Evolutionary conservation across 1,140 invertebrate species (phyloP).

Genomic region (Meloidogyne floridensis): DNA sequence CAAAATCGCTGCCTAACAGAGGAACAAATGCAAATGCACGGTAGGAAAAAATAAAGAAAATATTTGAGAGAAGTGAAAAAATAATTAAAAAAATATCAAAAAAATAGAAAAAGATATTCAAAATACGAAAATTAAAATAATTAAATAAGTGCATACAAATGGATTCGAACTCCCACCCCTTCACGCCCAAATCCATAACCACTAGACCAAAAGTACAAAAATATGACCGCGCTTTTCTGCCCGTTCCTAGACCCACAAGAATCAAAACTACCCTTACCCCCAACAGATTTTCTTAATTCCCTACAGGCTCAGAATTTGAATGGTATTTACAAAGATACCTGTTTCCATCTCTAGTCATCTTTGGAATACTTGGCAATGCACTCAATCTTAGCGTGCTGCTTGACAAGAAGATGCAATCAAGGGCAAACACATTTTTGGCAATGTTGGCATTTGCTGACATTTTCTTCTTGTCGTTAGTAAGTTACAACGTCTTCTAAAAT

Average conservation of each 20-base stretch:
- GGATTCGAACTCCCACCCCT: too few species aligned
- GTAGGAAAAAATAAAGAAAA: neutral
- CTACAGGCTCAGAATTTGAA: constrained; percentile 53
- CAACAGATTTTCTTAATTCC: neutral
- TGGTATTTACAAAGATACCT: constrained; percentile 62
- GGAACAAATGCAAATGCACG: constrained; percentile 27
- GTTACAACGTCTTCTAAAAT: neutral
- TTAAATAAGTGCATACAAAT: too few species aligned
- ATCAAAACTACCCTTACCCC: neutral
- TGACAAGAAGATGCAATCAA: constrained; percentile 58
- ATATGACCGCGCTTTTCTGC: too few species aligned
- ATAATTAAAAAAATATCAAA: neutral
- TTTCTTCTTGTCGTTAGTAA: constrained; percentile 48
- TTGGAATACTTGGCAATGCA: constrained; percentile 60
- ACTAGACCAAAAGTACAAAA: too few species aligned
- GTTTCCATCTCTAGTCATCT: constrained; percentile 59
- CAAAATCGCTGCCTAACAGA: constrained; percentile 18
- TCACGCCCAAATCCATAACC: too few species aligned
- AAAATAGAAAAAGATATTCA: neutral
- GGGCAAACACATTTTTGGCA: constrained; percentile 62
- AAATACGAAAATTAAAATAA: too few species aligned
- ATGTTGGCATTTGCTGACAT: constrained; percentile 60
- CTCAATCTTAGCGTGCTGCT: constrained; percentile 62
- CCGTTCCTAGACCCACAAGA: too few species aligned
- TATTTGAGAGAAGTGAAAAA: neutral